Base-by-base conservation (phyloP, 2,888 invertebrate species). In the Agrotis ipsilon region DNA sequence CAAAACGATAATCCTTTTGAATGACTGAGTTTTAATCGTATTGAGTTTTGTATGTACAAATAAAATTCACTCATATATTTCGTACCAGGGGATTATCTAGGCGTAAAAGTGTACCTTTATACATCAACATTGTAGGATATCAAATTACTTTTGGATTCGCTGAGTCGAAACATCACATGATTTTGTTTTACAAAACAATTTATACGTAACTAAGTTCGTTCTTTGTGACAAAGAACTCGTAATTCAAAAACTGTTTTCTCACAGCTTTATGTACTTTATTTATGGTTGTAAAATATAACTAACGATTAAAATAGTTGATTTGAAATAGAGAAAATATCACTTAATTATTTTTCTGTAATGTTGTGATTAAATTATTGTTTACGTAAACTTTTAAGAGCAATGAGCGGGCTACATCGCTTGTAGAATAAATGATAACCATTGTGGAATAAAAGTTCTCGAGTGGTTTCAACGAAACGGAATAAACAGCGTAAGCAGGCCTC, bases 131-230 rank as follows among this genome's bases (percentile, higher is more conserved):
- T 27, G 14, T 21, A 43, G 55, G 6, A n/a, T 64, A 67, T 60
- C 9, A 60, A 63, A 52, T 62, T 59, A 45, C 62, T 51, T 78
- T 60, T 43, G 9, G 18, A 57, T n/a, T 64, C 27, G 51, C 64
- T 46, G 55, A 70, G 39, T 49, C 27, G 18, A 14, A 70, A 71
- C 27, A 57, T 64, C 70, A 69, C 39, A 75, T 69, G 57, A 51
- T 58, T 54, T 59, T 48, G 13, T 75, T 60, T 24, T 43, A 21
- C 24, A 52, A 68, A 58, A 69, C n/a, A 62, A 68, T 61, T 45
- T 46, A 16, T 39, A 39, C 6, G 46, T 46, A 63, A 46, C 5
- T 52, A 16, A 32, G 19, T n/a, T 16, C 18, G 13, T 49, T 49
- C 9, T 66, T 58, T 48, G 51, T 43, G 27, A 75, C 18, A 75